A percentile compares a stretch with the other conserved stretches of the same genome.
These are phyloP conservation scores for Gambusia holbrooki DNA, from an alignment of 2,113 vertebrate genomes.

Conservation along the genomic window DNA sequence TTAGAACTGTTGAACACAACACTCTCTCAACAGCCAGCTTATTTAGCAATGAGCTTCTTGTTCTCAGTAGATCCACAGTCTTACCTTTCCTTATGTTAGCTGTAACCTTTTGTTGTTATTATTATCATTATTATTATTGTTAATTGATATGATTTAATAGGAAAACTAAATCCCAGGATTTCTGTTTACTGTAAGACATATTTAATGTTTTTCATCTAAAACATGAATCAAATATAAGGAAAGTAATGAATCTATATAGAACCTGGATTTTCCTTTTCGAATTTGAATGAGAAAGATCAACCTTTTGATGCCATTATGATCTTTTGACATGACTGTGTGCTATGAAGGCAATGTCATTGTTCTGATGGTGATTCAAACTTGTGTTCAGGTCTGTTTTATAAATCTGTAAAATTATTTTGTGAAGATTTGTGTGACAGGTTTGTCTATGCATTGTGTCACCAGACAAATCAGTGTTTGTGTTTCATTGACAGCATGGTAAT, in stretches of 20 bases:
- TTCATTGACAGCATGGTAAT: conserved; percentile 57
- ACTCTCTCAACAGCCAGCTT: background rate
- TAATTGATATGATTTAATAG: background rate
- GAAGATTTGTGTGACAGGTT: conserved; percentile 14
- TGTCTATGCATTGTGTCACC: conserved; percentile 38
- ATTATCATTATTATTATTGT: background rate
- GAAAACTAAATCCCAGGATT: background rate
- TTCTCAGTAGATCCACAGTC: background rate
- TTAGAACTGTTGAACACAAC: background rate
- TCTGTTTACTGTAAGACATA: background rate
- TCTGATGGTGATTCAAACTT: background rate
- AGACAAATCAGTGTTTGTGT: conserved; percentile 55
- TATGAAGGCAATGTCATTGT: background rate
- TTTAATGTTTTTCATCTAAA: background rate
- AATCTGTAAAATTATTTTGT: background rate
- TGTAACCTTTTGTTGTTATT: background rate
- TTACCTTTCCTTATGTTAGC: background rate
- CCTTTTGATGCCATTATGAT: background rate
- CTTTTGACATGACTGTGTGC: background rate
- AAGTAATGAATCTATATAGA: background rate
- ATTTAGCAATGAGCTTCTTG: background rate
- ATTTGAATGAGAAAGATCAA: background rate
- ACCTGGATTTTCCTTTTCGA: background rate
- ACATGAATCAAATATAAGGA: background rate
- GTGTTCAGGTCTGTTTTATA: conserved; percentile 2